Evolutionary conservation across 2,113 vertebrate species (phyloP).

Genomic region (Piprites chloris): DNA sequence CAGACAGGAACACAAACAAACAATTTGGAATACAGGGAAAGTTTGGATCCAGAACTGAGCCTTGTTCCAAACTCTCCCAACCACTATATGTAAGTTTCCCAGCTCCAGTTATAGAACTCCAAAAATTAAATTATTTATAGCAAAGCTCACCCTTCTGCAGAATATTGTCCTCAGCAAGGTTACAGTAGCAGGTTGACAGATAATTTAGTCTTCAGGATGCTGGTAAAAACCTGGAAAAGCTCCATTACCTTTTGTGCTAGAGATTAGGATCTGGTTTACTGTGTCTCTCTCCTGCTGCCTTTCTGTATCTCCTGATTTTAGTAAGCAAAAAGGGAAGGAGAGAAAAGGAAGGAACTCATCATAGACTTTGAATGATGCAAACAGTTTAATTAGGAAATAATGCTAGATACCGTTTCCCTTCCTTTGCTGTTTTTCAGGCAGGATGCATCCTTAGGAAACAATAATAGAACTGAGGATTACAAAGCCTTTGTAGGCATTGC

Average conservation of each 20-base stretch:
- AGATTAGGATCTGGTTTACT: conserved; percentile 22
- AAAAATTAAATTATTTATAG: not conserved
- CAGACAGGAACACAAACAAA: not conserved
- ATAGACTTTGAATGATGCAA: conserved; percentile 41
- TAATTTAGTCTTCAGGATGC: not conserved
- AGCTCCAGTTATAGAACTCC: not conserved
- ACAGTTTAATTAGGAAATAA: conserved; percentile 65
- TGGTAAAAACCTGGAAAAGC: not conserved
- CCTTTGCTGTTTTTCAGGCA: conserved; percentile 63
- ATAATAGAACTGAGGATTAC: conserved; percentile 29
- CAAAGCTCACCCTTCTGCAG: not conserved
- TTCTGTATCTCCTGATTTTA: conserved; percentile 30
- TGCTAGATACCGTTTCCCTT: conserved; percentile 50
- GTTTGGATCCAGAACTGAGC: not conserved
- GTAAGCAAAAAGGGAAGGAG: conserved; percentile 52
- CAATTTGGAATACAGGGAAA: not conserved
- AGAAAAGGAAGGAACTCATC: conserved; percentile 61
- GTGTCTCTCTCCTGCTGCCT: not conserved
- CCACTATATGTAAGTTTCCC: not conserved
- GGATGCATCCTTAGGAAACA: conserved; percentile 67
- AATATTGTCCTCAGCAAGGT: not conserved
- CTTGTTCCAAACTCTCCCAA: not conserved
- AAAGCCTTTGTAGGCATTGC: conserved; percentile 39
- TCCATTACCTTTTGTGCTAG: conserved; percentile 5
- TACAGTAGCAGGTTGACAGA: not conserved